Conservation (phyloP, 1,140 invertebrate species). For the Coptotermes formosanus region DNA sequence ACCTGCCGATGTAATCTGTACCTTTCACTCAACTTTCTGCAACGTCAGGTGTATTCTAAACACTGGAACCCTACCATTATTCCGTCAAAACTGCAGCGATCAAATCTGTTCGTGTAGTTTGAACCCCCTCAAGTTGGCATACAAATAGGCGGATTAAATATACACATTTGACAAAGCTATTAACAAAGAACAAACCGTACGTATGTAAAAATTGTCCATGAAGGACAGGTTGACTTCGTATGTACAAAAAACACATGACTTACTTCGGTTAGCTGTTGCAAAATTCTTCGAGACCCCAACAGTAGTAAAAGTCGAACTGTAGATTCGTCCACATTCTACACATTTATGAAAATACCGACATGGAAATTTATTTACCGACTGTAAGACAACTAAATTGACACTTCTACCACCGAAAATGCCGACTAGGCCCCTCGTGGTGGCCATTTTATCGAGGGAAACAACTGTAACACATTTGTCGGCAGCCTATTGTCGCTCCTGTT, state of each 20-base stretch:
- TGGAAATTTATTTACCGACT: slow-evolving; percentile 38
- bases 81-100: background rate
- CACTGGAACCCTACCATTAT: no score
- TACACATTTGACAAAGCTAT: background rate
- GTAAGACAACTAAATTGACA: slow-evolving; percentile 42
- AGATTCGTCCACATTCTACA: slow-evolving; percentile 39
- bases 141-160: background rate
- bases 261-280: background rate
- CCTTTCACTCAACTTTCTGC: no score
- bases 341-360: slow-evolving; percentile 42
- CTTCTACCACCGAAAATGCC: slow-evolving; percentile 43
- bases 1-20: no score
- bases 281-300: background rate
- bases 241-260: background rate
- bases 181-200: background rate
- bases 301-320: background rate
- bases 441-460: slow-evolving; percentile 40
- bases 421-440: slow-evolving; percentile 43
- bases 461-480: background rate
- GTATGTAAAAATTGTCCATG: no score
- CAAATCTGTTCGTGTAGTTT: background rate
- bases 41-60: no score
- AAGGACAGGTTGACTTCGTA: background rate
- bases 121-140: background rate
- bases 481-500: no score